A percentile compares a stretch with the other conserved stretches of the same genome.
phyloP scores from a whole-genome alignment of 2,113 vertebrate species.

The Melierax canorus region DNA sequence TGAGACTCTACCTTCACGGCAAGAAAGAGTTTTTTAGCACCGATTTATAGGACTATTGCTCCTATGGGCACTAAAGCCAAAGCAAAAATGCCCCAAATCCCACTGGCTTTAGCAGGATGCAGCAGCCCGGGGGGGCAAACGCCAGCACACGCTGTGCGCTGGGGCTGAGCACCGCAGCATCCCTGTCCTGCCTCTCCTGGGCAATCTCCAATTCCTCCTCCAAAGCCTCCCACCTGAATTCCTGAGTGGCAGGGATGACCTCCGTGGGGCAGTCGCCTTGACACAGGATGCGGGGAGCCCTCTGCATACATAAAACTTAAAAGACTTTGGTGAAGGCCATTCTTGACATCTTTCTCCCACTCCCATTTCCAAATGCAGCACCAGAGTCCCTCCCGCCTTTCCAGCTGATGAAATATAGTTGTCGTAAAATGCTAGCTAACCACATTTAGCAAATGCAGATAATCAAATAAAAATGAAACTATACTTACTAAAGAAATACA shows the following conservation, averaged over 20 bases:
- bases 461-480: slow-evolving; percentile 32
- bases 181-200: neutral
- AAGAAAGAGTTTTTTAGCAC: neutral
- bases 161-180: neutral
- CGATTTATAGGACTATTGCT: neutral
- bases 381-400: neutral
- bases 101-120: neutral
- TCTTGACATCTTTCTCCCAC: neutral
- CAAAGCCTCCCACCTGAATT: neutral
- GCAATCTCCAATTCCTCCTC: neutral
- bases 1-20: neutral
- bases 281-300: neutral
- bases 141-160: rapidly evolving
- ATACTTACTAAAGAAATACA: neutral
- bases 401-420: slow-evolving; percentile 1
- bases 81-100: neutral
- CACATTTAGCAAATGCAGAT: neutral
- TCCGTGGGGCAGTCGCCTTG: rapidly evolving
- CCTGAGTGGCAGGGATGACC: neutral
- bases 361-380: neutral
- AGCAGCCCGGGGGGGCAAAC: neutral
- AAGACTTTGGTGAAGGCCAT: neutral
- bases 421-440: slow-evolving; percentile 1
- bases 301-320: neutral
- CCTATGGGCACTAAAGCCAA: neutral